Evolutionary conservation across 2,888 invertebrate species (phyloP).

Genomic region (Eledone cirrhosa): DNA sequence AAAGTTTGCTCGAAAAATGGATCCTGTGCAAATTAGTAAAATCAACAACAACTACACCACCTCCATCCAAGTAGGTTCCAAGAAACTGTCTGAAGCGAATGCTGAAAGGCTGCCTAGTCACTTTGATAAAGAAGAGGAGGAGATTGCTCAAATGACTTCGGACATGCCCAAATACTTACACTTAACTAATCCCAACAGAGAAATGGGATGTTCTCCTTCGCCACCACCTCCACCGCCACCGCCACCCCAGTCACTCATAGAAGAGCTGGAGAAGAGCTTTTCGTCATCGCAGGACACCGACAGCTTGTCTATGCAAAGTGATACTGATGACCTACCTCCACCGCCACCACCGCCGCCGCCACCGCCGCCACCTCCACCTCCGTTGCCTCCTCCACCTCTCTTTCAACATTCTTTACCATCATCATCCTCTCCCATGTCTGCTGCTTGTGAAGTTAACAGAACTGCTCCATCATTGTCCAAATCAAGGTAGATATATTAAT

Average conservation of each 20-base stretch:
- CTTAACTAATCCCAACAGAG: background rate
- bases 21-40: conserved; percentile 8
- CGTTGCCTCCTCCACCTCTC: background rate
- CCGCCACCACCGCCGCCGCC: conserved; percentile 38
- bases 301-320: conserved; percentile 22
- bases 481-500: conserved; percentile 16
- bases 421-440: conserved; percentile 31
- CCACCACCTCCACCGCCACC: conserved; percentile 30
- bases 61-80: conserved; percentile 12
- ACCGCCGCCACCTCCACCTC: conserved; percentile 27
- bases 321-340: conserved; percentile 33
- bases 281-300: conserved; percentile 25
- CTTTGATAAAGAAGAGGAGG: background rate
- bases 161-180: conserved; percentile 7
- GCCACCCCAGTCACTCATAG: conserved; percentile 21
- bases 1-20: conserved; percentile 20
- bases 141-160: conserved; percentile 6
- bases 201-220: conserved; percentile 15
- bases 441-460: conserved; percentile 20
- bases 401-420: background rate
- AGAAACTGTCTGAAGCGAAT: conserved; percentile 22
- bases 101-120: conserved; percentile 13
- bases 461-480: conserved; percentile 25
- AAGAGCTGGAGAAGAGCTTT: conserved; percentile 22
- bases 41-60: conserved; percentile 26